Evolutionary conservation across 2,888 invertebrate genomes (phyloP).

Genomic region (Torymus tubicola): DNA sequence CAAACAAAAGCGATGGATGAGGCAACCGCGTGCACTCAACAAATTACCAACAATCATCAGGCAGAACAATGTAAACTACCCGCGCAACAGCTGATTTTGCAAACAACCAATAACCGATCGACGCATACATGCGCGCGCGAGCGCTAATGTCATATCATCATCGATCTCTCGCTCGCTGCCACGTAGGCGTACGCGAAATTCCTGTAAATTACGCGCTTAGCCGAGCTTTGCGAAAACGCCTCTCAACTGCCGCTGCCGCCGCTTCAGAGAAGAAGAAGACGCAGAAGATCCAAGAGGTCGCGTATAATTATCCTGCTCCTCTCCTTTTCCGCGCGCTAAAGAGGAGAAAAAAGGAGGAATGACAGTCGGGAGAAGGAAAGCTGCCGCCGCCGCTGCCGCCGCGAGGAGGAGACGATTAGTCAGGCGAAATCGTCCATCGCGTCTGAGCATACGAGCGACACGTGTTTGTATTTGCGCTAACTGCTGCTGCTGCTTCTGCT

Average conservation of each 20-base stretch:
- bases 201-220: conserved; percentile 39
- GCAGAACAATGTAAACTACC: background rate
- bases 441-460: conserved; percentile 76
- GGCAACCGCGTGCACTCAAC: background rate
- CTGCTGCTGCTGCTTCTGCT: conserved; percentile 31
- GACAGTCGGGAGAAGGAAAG: conserved; percentile 2
- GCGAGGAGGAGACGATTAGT: conserved; percentile 73
- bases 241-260: background rate
- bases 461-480: conserved; percentile 67
- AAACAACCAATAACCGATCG: conserved; percentile 31
- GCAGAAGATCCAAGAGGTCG: conserved; percentile 44
- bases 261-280: conserved; percentile 52
- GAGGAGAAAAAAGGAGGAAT: conserved; percentile 12
- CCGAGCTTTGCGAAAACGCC: conserved; percentile 28
- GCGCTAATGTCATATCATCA: background rate
- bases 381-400: background rate
- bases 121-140: no score
- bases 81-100: background rate
- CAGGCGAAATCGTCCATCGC: conserved; percentile 76
- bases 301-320: conserved; percentile 54
- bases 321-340: conserved; percentile 22
- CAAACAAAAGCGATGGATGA: background rate
- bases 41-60: background rate
- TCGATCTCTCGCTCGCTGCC: background rate
- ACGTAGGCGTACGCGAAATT: conserved; percentile 24